Conservation (phyloP, 2,113 vertebrate species). For the Ceratotherium simum region DNA sequence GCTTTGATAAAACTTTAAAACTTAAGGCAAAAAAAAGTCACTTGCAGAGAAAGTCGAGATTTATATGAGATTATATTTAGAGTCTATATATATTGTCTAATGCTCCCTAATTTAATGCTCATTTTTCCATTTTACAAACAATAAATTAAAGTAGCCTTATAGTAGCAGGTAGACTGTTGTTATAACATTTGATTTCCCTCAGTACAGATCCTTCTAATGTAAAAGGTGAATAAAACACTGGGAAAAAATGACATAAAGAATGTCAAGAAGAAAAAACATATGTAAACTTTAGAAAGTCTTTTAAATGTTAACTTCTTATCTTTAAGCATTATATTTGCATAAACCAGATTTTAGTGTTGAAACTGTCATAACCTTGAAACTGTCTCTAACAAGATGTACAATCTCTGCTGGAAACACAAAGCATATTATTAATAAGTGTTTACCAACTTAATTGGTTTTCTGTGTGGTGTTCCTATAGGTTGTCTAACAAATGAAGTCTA, state of each 20-base stretch:
- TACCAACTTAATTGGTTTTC: constrained; percentile 55
- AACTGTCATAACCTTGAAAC: not conserved
- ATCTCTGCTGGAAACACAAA: not conserved
- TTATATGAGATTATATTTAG: not conserved
- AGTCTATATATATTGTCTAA: not conserved
- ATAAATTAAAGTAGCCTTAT: not conserved
- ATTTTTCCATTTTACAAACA: not conserved
- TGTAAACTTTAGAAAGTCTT: not conserved
- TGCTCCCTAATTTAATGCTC: not conserved
- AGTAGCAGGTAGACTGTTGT: not conserved
- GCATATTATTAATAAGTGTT: constrained; percentile 18
- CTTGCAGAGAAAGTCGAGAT: not conserved
- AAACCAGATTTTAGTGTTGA: constrained; percentile 28
- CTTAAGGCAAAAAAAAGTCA: not conserved
- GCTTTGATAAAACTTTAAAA: not conserved
- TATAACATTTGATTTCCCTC: not conserved
- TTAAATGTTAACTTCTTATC: not conserved
- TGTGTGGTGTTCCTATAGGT: not conserved
- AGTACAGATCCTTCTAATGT: not conserved
- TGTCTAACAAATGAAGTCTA: constrained; percentile 14
- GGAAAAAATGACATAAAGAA: not conserved
- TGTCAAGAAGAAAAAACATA: not conserved
- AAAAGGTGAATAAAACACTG: not conserved
- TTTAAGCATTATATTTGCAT: not conserved
- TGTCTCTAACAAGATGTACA: not conserved